Evolutionary conservation across 2,888 invertebrate species (phyloP), one percentile per base, ranked within the genome.

Genomic region (Listrodromus nycthemerus): DNA sequence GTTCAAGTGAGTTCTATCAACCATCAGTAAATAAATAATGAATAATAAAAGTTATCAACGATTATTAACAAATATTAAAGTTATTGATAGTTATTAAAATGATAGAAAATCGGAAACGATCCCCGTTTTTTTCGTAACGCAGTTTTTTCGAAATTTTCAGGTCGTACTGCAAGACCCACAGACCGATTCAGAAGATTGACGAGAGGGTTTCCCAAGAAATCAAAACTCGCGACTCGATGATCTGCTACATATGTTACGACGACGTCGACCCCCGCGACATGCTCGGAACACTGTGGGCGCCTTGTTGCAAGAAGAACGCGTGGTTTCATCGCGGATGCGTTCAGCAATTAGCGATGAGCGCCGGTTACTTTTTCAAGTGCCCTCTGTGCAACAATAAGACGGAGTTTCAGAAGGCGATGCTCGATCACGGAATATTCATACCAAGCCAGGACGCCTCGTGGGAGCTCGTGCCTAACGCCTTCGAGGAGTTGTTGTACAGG

Each of bases 381-480:
- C 98, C 98, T 0, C 93, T 97, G 0, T 98, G 97, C 89, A 97
- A 97, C 88, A 96, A 97, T 90, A 95, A 95, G 69, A 94, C 95
- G 0, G 91, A 92, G 1, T 97, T 97, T 93, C 94, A 95, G 78
- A 89, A 94, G 0, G 95, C 95, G 0, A 95, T 96, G 91, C 91
- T 96, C 21, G 91, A 94, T 0, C 95, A 95, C 91, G 98, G 98
- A 1, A 96, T 97, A 84, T 97, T 96, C 82, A 95, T 98, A 61
- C 98, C 98, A 0, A 96, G 97, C 88, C 95, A 96, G 97, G 98
- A 98, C 92, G 98, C 98, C 0, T 95, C 96, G 0, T 98, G 98
- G 98, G 98, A 98, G 90, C 89, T 95, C 13, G 96, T 95, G 84
- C 96, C 96, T 1, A 95, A 96, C 89, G 97, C 97, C 0, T 98